Conservation (phyloP, 2,797 vertebrate genomes). For the Eidolon dupreanum region DNA sequence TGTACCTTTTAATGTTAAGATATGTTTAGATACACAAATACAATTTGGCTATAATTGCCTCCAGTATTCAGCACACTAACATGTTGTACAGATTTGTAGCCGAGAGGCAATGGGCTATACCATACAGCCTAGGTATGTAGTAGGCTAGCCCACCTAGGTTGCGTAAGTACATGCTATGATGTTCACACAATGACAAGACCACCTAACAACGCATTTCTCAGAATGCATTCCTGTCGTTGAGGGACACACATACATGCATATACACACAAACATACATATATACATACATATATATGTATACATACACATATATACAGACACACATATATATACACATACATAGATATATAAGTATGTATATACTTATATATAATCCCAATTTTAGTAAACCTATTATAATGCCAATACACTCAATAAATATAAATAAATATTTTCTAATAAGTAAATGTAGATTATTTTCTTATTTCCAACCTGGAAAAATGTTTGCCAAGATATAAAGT, state of each 20-base stretch:
- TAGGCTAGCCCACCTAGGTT: not conserved
- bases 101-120: not conserved
- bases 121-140: not conserved
- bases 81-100: not conserved
- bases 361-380: not conserved
- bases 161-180: not conserved
- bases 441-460: not conserved
- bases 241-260: no score
- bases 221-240: not conserved
- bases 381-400: not conserved
- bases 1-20: not conserved
- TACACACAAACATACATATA: no score
- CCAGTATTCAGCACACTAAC: not conserved
- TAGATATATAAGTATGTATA: no score
- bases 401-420: not conserved
- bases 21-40: not conserved
- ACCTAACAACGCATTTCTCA: not conserved
- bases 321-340: no score
- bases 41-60: not conserved
- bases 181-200: not conserved
- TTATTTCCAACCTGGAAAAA: conserved; percentile 14
- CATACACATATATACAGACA: no score
- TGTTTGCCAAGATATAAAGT: not conserved
- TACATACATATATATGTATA: no score
- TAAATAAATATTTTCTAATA: not conserved